Evolutionary conservation across 2,113 vertebrate species (phyloP).

Genomic region (Semnornis frantzii): DNA sequence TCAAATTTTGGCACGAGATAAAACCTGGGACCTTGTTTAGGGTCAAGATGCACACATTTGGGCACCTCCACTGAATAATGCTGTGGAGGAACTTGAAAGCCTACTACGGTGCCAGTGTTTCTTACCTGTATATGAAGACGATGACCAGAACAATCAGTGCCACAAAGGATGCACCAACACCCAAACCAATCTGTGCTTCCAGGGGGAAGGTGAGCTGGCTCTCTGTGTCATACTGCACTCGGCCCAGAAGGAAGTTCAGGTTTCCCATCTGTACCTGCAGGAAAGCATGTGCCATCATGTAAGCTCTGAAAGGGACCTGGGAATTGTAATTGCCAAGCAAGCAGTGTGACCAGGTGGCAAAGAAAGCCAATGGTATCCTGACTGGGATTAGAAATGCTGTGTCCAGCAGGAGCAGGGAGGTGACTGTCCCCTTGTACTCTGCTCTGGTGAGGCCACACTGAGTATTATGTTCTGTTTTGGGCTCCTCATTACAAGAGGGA

Average conservation of each 20-base stretch:
- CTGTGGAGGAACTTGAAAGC: not conserved
- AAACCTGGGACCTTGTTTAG: not conserved
- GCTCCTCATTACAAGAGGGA: too few relatives aligned
- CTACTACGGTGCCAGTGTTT: not conserved
- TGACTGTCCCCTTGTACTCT: too few relatives aligned
- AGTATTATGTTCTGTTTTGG: too few relatives aligned
- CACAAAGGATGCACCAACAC: constrained; percentile 91
- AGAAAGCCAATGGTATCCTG: too few relatives aligned
- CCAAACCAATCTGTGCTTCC: constrained; percentile 93
- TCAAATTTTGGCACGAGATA: not conserved
- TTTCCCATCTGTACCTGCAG: constrained; percentile 95
- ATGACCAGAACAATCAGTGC: constrained; percentile 94
- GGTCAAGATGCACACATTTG: accelerated
- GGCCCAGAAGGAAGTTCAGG: constrained; percentile 89
- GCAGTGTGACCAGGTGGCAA: too few relatives aligned
- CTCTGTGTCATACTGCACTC: constrained; percentile 91
- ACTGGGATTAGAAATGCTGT: too few relatives aligned
- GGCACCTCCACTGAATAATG: not conserved
- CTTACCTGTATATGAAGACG: constrained; percentile 95
- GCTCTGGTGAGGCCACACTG: too few relatives aligned
- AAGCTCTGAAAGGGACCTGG: not conserved
- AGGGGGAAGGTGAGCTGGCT: constrained; percentile 89
- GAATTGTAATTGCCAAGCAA: too few relatives aligned
- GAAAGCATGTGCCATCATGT: accelerated
- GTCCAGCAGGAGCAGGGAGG: too few relatives aligned